Conservation (phyloP, 2,113 vertebrate species). For the Ptyas mucosa region DNA sequence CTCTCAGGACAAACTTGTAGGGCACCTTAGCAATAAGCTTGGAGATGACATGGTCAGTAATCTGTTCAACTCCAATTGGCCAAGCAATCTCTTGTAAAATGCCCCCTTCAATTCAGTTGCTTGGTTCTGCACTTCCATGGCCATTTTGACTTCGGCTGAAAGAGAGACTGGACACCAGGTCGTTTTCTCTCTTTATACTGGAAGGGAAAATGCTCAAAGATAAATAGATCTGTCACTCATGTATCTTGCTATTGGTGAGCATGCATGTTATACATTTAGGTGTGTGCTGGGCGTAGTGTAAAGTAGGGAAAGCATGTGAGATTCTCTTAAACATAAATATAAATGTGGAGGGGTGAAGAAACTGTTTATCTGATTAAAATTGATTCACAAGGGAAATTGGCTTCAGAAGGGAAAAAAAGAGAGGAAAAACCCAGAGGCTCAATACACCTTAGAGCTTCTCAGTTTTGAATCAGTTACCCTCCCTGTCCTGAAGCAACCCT, state of each 20-base stretch:
- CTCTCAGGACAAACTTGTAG: not conserved
- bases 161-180: not conserved
- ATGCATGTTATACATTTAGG: not conserved
- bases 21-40: not conserved
- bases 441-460: not conserved
- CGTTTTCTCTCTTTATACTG: not conserved
- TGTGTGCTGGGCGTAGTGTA: not conserved
- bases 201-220: not conserved
- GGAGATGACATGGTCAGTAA: not conserved
- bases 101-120: not conserved
- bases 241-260: not conserved
- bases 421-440: not conserved
- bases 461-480: not conserved
- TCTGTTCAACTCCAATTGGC: not conserved
- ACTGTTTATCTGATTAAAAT: not conserved
- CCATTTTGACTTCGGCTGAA: not conserved
- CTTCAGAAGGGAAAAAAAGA: not conserved
- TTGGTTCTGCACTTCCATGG: not conserved
- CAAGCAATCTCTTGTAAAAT: not conserved
- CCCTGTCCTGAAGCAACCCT: not conserved
- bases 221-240: not conserved
- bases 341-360: not conserved
- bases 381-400: not conserved
- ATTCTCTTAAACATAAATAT: not conserved
- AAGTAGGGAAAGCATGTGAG: not conserved